These are phyloP conservation scores for Cairina moschata DNA, from an alignment of 2,113 vertebrate genomes.

Conservation along the genomic window DNA sequence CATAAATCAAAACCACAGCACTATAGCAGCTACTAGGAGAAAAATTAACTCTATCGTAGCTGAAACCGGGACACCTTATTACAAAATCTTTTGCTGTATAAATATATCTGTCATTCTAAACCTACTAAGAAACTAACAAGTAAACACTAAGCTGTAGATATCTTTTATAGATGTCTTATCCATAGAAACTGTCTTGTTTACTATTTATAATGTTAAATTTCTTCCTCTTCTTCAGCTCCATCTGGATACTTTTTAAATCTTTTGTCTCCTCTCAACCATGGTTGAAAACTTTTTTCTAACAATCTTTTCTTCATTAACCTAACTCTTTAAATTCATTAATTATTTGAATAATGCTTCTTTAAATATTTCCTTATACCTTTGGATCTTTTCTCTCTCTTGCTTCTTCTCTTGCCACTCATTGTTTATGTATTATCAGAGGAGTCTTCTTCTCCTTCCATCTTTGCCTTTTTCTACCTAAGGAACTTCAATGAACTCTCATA, in stretches of 20 bases:
- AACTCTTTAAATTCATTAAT: neutral
- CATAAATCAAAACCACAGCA: no score
- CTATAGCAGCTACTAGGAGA: no score
- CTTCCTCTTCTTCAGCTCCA: neutral
- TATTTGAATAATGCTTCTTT: neutral
- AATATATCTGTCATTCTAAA: neutral
- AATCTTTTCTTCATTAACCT: neutral
- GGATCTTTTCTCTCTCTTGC: neutral
- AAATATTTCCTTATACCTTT: neutral
- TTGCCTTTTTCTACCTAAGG: neutral
- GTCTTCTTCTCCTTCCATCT: neutral
- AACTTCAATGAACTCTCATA: neutral
- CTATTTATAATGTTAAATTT: neutral
- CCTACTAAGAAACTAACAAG: neutral
- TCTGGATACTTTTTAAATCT: neutral
- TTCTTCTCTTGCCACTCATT: neutral
- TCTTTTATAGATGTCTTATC: neutral
- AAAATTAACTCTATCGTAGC: no score
- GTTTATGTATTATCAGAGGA: neutral
- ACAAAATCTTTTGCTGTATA: neutral
- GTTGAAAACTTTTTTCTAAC: neutral
- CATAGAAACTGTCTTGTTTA: neutral
- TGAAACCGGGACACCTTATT: neutral
- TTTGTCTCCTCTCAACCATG: neutral
- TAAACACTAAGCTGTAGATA: neutral